Percentiles rank a stretch among this genome's conserved stretches.
Evolutionary conservation across 2,113 vertebrate species (phyloP).

Genomic region (Paradisaea rubra): DNA sequence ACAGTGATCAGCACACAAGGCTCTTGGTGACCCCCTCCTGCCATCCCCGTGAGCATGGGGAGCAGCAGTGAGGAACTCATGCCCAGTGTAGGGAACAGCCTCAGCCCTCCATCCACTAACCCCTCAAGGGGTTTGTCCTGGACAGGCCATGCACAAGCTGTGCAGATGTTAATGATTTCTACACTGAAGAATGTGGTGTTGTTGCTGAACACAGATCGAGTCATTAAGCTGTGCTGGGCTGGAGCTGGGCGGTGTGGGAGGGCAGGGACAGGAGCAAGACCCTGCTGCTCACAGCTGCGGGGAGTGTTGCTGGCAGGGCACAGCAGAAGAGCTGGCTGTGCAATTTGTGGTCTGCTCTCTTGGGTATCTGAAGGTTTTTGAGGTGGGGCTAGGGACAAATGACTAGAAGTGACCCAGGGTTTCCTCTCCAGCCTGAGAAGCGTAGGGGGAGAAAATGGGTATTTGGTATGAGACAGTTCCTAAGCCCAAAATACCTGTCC

Average conservation of each 20-base stretch:
- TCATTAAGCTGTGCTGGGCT: neutral
- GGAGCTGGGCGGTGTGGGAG: neutral
- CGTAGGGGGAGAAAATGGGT: neutral
- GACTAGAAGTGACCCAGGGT: neutral
- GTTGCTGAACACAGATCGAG: neutral
- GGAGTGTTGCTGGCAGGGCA: neutral
- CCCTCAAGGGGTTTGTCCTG: neutral
- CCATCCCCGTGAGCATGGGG: neutral
- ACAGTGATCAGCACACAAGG: neutral
- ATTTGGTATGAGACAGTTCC: neutral
- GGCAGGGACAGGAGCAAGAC: neutral
- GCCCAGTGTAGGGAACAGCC: neutral
- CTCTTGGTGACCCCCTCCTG: neutral
- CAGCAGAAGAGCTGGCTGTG: neutral
- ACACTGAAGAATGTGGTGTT: slow-evolving; percentile 29
- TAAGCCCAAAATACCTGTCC: neutral
- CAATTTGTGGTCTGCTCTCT: neutral
- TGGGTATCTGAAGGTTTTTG: neutral
- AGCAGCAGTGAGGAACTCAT: neutral
- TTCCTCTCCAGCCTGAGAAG: neutral
- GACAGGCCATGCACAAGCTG: neutral
- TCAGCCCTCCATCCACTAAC: neutral
- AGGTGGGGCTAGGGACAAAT: neutral
- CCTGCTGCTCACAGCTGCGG: neutral
- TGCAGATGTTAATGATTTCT: slow-evolving; percentile 62